Evolutionary conservation across 2,797 vertebrate species (phyloP), one percentile per base, ranked within the genome.

Genomic region (Amphiprion clarkii): DNA sequence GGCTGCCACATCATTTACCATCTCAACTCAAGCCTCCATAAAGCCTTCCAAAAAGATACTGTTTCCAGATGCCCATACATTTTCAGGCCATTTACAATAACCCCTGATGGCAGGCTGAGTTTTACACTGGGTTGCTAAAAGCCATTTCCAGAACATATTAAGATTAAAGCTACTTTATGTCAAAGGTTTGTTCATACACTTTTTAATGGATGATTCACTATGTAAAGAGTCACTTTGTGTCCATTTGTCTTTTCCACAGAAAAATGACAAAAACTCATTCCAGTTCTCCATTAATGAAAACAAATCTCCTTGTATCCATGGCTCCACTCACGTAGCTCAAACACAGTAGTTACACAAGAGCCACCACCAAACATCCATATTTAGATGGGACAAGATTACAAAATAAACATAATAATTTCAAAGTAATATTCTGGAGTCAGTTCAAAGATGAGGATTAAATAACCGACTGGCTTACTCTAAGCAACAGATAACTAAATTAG

Each of bases 391-490:
- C 42, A 31, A 14, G 13, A 63, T 42, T 23, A 3, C 9, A 51
- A 53, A 70, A 79, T 33, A 79, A 66, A 62, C 46, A 52, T 0
- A 19, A 0, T 19, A 19, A 36, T 56, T 0, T 36, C 53, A 55
- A 19, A 27, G 27, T 46, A n/a, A 42, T 40, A 3, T 9, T 48
- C 31, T 39, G 51, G 19, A 53, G 33, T 59, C 53, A 14, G 14
- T 48, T 72, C 49, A 79, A 66, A 79, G 64, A 68, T 27, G 53
- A 16, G 36, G 52, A 56, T 74, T 33, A 42, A 66, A n/a, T 69
- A 60, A 70, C 3, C 44, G 6, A 19, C 44, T 46, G 17, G 5
- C 16, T 19, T 7, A 46, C 17, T 19, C 6, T 19, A 23, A 13
- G 3, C 21, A 68, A 19, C 48, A 66, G 5, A 63, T 40, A 39